Percentiles rank a stretch among this genome's conserved stretches.
phyloP scores from a whole-genome alignment of 2,888 invertebrate species.

The Coleophora deauratella region DNA sequence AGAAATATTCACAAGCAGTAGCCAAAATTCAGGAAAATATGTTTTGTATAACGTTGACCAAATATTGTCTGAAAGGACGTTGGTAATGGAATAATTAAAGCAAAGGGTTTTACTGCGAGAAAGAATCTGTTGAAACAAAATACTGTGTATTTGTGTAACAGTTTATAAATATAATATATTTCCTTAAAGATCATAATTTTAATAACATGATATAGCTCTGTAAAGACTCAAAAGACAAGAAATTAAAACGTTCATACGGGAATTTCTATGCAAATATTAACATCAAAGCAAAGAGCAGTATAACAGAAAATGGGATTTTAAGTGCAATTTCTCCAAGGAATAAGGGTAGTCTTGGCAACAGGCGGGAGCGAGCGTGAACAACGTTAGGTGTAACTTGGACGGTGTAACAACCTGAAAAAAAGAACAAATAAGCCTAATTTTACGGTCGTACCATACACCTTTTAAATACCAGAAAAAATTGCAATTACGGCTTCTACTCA shows the following conservation, averaged over 20 bases:
- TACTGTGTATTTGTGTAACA: too few species aligned
- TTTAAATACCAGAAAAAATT: too few species aligned
- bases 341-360: constrained; percentile 2
- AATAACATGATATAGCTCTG: too few species aligned
- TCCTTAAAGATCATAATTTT: too few species aligned
- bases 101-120: neutral
- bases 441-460: too few species aligned
- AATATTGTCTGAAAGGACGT: constrained; percentile 1
- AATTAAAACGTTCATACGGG: constrained; percentile 14
- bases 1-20: neutral
- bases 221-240: too few species aligned
- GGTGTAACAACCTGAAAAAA: too few species aligned
- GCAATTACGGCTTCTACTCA: too few species aligned
- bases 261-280: constrained; percentile 38
- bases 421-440: too few species aligned
- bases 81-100: constrained; percentile 7
- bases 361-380: neutral
- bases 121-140: too few species aligned
- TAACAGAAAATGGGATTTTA: constrained; percentile 39
- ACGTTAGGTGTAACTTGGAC: too few species aligned
- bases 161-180: too few species aligned
- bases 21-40: neutral
- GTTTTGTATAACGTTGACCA: neutral
- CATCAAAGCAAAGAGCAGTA: constrained; percentile 31
- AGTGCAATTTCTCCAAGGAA: constrained; percentile 35